Conservation (phyloP, 2,113 vertebrate genomes). For the Tachysurus vachellii region DNA sequence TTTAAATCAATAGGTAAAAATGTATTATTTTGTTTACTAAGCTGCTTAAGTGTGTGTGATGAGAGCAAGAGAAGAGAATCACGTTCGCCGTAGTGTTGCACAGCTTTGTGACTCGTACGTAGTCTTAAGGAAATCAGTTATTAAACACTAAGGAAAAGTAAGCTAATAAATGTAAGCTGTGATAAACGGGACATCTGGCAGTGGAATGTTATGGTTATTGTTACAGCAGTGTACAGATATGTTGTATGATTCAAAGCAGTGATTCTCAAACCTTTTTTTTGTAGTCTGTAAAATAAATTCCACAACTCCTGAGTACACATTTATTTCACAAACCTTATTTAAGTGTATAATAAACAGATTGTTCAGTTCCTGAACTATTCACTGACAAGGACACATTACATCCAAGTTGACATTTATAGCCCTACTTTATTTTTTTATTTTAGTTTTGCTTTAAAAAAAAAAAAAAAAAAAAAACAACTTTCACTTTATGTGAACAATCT, state of each 20-base stretch:
- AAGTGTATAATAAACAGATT: neutral
- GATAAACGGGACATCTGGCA: neutral
- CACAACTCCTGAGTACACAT: neutral
- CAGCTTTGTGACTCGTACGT: neutral
- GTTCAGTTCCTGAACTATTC: neutral
- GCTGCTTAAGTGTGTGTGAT: neutral
- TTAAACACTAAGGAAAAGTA: neutral
- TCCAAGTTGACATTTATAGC: neutral
- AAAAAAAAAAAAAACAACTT: too few relatives aligned
- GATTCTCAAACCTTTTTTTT: neutral
- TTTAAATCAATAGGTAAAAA: neutral
- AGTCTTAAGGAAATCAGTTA: neutral
- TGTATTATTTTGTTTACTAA: neutral
- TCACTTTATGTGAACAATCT: neutral
- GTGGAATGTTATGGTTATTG: too few relatives aligned
- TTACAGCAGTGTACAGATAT: neutral
- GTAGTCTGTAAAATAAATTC: neutral
- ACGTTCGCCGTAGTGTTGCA: slow-evolving; percentile 6
- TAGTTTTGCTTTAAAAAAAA: neutral
- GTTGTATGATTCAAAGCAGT: neutral
- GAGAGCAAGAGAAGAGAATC: slow-evolving; percentile 9
- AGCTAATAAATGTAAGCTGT: slow-evolving; percentile 1
- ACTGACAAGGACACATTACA: neutral
- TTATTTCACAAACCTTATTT: neutral
- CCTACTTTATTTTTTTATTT: neutral